These are phyloP conservation scores for Bombus impatiens DNA, from an alignment of 1,140 invertebrate species.

Conservation along the genomic window DNA sequence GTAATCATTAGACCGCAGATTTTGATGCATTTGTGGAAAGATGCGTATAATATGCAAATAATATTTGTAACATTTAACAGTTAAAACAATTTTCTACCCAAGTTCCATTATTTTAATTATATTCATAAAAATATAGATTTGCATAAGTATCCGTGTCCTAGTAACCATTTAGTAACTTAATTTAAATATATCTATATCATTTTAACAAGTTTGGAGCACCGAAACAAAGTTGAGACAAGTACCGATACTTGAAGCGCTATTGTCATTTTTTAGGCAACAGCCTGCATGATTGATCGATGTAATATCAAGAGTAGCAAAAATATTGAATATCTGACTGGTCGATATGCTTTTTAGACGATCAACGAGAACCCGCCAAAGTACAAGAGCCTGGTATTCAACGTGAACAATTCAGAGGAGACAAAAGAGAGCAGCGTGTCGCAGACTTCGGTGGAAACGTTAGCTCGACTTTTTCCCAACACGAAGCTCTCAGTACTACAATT, in stretches of 20 bases:
- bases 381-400: slow-evolving; percentile 43
- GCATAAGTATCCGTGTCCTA: not conserved
- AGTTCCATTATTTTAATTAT: too few species aligned
- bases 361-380: slow-evolving; percentile 11
- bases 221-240: not conserved
- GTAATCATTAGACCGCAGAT: not conserved
- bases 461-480: slow-evolving; percentile 92
- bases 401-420: slow-evolving; percentile 48
- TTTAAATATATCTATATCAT: not conserved
- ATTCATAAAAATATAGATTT: not conserved
- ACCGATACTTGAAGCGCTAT: not conserved
- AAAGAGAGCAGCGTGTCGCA: slow-evolving; percentile 81
- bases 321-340: not conserved
- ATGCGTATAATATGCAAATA: not conserved
- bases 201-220: not conserved
- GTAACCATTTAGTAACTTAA: not conserved
- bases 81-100: not conserved
- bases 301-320: not conserved
- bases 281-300: not conserved
- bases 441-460: slow-evolving; percentile 91
- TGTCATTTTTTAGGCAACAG: not conserved
- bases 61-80: too few species aligned
- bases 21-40: not conserved
- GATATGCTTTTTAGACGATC: not conserved
- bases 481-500: slow-evolving; percentile 94